A percentile compares a stretch with the other conserved stretches of the same genome.
Evolutionary conservation across 2,797 vertebrate genomes (phyloP).

Genomic region (Anniella stebbinsi): DNA sequence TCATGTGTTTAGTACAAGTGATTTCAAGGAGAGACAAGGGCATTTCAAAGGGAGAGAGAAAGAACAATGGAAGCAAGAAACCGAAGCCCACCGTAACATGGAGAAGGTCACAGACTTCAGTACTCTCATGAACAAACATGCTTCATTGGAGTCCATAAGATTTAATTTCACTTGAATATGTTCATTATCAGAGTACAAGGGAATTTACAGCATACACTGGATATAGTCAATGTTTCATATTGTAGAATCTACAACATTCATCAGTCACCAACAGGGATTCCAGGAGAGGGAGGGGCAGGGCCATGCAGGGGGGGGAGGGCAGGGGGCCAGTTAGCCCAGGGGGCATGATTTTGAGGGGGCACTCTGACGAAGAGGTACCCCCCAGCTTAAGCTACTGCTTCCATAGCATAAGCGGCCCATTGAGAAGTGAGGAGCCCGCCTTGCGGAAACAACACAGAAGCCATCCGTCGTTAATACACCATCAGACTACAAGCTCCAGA

Average conservation of each 20-base stretch:
- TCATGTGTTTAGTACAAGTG: background rate
- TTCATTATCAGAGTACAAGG: background rate
- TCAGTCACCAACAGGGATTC: background rate
- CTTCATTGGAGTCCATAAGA: background rate
- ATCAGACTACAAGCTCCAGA: no score
- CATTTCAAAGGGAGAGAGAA: background rate
- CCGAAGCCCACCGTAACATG: background rate
- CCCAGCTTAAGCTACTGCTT: no score
- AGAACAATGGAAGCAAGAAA: background rate
- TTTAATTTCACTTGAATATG: background rate
- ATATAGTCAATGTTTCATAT: background rate
- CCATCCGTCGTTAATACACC: no score
- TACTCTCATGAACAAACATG: background rate
- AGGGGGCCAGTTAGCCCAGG: no score
- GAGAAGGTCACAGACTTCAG: background rate
- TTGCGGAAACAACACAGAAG: no score
- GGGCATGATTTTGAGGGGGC: no score
- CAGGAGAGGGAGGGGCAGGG: background rate
- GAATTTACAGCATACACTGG: background rate
- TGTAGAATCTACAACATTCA: no score
- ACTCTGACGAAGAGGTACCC: no score
- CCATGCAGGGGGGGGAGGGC: no score
- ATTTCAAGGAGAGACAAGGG: slow-evolving; percentile 30
- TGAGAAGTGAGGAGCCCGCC: no score
- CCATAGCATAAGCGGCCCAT: no score